A percentile compares a stretch with the other conserved stretches of the same genome.
These are phyloP conservation scores for Perdix hodgsoniae DNA, from an alignment of 2,797 vertebrate genomes.

Conservation along the genomic window DNA sequence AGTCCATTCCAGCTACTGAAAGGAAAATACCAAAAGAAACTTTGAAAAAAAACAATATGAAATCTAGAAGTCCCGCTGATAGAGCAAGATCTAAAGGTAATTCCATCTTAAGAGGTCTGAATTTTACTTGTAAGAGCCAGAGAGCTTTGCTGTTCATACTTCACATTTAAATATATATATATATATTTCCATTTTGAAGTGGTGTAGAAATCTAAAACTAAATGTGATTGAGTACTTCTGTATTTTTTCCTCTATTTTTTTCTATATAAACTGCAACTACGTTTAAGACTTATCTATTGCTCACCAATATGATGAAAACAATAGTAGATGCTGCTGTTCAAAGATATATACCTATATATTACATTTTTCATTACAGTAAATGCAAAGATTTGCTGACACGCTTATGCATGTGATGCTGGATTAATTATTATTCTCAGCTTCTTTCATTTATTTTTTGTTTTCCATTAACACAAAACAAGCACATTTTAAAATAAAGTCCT, in stretches of 20 bases:
- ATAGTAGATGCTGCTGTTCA: background rate
- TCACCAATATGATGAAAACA: background rate
- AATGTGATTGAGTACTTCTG: background rate
- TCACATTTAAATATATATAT: background rate
- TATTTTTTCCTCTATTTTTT: background rate
- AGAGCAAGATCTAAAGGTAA: constrained; percentile 79
- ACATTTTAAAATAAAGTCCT: background rate
- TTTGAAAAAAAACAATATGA: constrained; percentile 60
- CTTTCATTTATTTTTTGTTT: background rate
- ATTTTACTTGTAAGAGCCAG: background rate
- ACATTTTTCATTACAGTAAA: background rate
- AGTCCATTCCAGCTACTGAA: constrained; percentile 65
- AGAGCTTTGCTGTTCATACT: background rate
- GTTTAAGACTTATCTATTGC: background rate
- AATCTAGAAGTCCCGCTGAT: constrained; percentile 64
- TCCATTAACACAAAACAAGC: background rate
- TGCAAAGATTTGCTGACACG: background rate
- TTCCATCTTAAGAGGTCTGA: background rate
- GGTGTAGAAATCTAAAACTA: background rate
- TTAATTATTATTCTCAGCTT: background rate
- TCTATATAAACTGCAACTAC: background rate
- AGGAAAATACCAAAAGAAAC: constrained; percentile 75
- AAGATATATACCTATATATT: background rate
- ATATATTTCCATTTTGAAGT: background rate
- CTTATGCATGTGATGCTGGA: background rate